Base-by-base conservation (phyloP, 2,888 invertebrate genomes). In the Pachymerium ferrugineum region DNA sequence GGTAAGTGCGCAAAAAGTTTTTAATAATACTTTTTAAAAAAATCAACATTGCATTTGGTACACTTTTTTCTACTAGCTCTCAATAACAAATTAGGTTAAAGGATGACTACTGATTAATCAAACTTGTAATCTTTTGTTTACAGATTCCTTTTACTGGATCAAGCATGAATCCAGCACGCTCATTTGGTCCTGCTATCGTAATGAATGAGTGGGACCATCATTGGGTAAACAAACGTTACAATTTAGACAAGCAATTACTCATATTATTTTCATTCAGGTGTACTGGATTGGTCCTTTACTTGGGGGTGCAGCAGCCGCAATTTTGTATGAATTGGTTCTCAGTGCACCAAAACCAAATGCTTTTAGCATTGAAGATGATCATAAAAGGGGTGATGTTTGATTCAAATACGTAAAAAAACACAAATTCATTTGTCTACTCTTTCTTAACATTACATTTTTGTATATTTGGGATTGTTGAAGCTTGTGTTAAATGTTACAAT, bases 131-230 rank as follows among this genome's bases (percentile, higher is more conserved):
- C 16, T 38, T 38, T 2, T 38, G 14, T 38, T 38, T 10, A 16
- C 12, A 87, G 87, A 85, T 88, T 73, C 85, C 85, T 76, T 88
- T 86, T 77, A 94, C 94, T 10, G 93, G 94, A 68, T 88, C 94
- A 38, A 91, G 94, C 79, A 94, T 95, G 94, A 95, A 95, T 84
- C 94, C 95, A 0, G 95, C 95, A 0, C 86, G 95, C 76, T 90
- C 91, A 75, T 88, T 95, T 80, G 95, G 95, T 75, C 91, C 93
- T 0, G 92, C 95, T 1, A 88, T 93, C 28, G 88, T 94, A 74
- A 88, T 88, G 77, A 87, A 88, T 76, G 83, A 84, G 31, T 95
- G 92, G 90, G 83, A 84, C 3, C 83, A 91, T 78, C 95, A 95
- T 79, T 95, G 94, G 94, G 89, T 93, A 85, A 85, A 86, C 79